phyloP scores from a whole-genome alignment of 2,888 invertebrate species.

The Lepidonotus clava region DNA sequence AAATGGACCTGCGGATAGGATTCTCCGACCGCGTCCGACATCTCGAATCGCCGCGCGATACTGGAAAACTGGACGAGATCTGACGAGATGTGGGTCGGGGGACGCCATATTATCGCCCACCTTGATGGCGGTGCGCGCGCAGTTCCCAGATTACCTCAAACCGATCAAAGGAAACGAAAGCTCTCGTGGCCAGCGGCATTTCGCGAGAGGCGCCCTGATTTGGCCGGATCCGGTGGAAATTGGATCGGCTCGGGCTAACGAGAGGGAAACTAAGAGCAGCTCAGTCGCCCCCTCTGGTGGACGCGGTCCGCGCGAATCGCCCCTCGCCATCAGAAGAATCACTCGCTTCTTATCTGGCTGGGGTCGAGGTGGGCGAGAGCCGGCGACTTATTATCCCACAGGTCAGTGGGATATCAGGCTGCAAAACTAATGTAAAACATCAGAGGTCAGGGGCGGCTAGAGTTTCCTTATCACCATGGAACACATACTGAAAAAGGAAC shows the following conservation, averaged over 20 bases:
- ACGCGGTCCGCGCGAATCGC: not conserved
- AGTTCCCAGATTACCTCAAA: slow-evolving; percentile 44
- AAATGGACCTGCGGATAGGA: slow-evolving; percentile 42
- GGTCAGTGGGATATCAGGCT: slow-evolving; percentile 13
- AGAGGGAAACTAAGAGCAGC: slow-evolving; percentile 25
- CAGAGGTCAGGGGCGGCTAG: not conserved
- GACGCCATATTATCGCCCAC: slow-evolving; percentile 35
- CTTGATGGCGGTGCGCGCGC: slow-evolving; percentile 28
- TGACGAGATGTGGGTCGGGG: not conserved
- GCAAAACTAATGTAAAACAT: slow-evolving; percentile 31
- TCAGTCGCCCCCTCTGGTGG: slow-evolving; percentile 2
- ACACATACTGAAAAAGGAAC: not conserved
- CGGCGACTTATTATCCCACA: slow-evolving; percentile 16
- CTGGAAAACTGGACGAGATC: slow-evolving; percentile 27
- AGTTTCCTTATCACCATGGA: not conserved
- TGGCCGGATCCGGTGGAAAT: slow-evolving; percentile 30
- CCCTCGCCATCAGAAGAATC: not conserved
- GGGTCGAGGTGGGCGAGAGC: not conserved
- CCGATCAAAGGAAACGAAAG: slow-evolving; percentile 51
- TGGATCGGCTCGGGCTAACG: slow-evolving; percentile 15
- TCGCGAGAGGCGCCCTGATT: slow-evolving; percentile 36
- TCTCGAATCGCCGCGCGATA: slow-evolving; percentile 17
- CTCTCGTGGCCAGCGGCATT: slow-evolving; percentile 51
- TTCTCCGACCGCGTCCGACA: not conserved
- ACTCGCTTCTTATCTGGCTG: slow-evolving; percentile 30